phyloP scores from a whole-genome alignment of 2,113 vertebrate genomes.

The Solea senegalensis region DNA sequence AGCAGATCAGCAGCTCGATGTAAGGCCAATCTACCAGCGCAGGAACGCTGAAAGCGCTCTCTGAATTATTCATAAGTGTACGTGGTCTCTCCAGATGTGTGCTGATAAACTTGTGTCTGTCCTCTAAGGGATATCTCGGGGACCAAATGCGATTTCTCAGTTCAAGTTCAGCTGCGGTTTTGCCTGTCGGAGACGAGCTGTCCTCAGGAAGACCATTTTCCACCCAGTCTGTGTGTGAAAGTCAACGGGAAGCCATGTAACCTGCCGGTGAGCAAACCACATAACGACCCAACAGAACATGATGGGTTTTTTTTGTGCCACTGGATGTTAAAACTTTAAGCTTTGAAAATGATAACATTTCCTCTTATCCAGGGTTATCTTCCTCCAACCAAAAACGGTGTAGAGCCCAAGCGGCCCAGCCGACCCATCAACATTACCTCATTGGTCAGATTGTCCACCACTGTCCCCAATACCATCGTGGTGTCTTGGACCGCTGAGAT shows the following conservation, averaged over 20 bases:
- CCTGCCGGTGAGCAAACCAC: constrained; percentile 86
- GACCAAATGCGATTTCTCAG: constrained; percentile 99
- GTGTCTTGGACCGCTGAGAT: constrained; percentile 98
- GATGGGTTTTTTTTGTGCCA: neutral
- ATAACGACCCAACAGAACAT: neutral
- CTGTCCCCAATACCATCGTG: constrained; percentile 97
- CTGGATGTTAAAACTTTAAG: neutral
- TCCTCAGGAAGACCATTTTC: constrained; percentile 99
- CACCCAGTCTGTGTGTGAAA: constrained; percentile 98
- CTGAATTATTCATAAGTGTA: constrained; percentile 29
- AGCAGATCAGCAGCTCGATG: constrained; percentile 99
- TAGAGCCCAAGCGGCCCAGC: constrained; percentile 99
- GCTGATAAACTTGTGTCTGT: constrained; percentile 32
- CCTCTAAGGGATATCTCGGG: constrained; percentile 95
- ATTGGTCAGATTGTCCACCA: constrained; percentile 94
- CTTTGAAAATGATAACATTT: neutral
- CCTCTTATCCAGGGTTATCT: constrained; percentile 89
- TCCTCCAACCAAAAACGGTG: constrained; percentile 99
- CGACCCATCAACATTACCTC: constrained; percentile 99
- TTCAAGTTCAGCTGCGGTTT: constrained; percentile 99
- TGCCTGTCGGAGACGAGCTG: constrained; percentile 99
- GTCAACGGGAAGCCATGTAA: constrained; percentile 98
- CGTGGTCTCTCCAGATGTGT: neutral
- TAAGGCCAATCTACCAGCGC: constrained; percentile 72
- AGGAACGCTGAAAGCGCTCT: neutral